These are phyloP conservation scores for Hypomesus transpacificus DNA, from an alignment of 2,113 vertebrate genomes.

Conservation along the genomic window DNA sequence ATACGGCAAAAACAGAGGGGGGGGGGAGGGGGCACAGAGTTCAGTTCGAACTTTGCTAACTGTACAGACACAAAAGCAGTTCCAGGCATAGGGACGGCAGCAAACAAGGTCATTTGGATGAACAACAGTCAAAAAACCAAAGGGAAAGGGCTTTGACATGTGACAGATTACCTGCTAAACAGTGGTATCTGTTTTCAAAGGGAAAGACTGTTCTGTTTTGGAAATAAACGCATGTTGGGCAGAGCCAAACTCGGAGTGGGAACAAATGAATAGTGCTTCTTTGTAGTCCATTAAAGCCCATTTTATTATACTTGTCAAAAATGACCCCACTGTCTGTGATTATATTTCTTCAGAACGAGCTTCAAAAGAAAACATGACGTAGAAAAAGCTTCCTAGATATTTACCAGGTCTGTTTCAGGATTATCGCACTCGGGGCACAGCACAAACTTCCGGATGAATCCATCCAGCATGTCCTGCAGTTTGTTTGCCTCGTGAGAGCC, in stretches of 20 bases:
- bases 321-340: no score
- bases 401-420: slow-evolving; percentile 98
- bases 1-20: background rate
- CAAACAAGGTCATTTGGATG: background rate
- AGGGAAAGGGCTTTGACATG: background rate
- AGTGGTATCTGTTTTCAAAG: background rate
- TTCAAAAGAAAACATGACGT: no score
- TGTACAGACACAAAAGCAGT: background rate
- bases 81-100: background rate
- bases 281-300: no score
- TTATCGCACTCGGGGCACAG: slow-evolving; percentile 99
- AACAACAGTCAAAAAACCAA: background rate
- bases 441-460: slow-evolving; percentile 99
- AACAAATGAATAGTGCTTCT: no score
- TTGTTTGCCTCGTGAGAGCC: slow-evolving; percentile 99
- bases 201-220: background rate
- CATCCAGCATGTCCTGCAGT: slow-evolving; percentile 99
- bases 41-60: background rate
- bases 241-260: background rate
- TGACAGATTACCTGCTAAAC: background rate
- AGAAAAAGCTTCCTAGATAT: background rate
- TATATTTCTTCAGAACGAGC: no score
- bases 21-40: background rate
- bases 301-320: no score
- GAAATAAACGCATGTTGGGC: no score